Percentiles rank a stretch among this genome's conserved stretches.
phyloP scores from a whole-genome alignment of 2,113 vertebrate species.

The Lepus timidus region DNA sequence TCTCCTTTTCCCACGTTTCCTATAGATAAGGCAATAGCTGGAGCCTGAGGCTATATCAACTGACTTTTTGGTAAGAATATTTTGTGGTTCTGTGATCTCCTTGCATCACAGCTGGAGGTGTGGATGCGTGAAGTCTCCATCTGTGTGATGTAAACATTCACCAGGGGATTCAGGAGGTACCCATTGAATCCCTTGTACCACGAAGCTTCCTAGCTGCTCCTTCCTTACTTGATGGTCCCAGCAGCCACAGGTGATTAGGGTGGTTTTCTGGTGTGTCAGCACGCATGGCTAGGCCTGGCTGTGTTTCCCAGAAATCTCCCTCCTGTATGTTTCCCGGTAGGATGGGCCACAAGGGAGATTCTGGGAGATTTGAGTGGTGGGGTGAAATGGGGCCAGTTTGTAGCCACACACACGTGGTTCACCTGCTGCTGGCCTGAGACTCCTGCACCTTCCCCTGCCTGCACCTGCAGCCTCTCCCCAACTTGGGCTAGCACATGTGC shows the following conservation, averaged over 20 bases:
- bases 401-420: too few species aligned
- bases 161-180: neutral
- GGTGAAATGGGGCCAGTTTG: neutral
- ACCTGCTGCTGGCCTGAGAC: neutral
- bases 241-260: too few species aligned
- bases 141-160: neutral
- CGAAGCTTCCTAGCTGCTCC: rapidly evolving
- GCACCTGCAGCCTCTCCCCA: too few species aligned
- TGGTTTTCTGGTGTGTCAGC: neutral
- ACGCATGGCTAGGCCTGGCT: neutral
- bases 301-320: neutral
- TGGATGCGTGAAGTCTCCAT: rapidly evolving
- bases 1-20: neutral
- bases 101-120: neutral
- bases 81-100: neutral
- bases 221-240: neutral
- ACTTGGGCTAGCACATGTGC: too few species aligned
- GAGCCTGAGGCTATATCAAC: neutral
- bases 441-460: rapidly evolving
- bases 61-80: neutral
- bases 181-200: rapidly evolving
- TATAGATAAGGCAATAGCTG: neutral
- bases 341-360: neutral
- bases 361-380: rapidly evolving
- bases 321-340: neutral